Evolutionary conservation across 2,113 vertebrate species (phyloP).

Genomic region (Tautogolabrus adspersus): DNA sequence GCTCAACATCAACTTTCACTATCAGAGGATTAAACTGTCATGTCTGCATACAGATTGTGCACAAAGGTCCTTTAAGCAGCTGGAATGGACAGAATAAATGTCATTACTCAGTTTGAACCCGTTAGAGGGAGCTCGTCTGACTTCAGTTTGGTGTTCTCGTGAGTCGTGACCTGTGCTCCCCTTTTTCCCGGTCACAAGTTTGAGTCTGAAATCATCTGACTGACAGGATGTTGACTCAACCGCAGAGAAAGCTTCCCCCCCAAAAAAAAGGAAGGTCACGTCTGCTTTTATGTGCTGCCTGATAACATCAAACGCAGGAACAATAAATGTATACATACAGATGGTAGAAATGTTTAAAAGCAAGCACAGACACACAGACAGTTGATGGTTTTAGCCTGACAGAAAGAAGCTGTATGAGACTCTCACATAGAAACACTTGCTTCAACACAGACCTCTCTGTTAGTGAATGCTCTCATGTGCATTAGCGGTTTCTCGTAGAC

Average conservation of each 20-base stretch:
- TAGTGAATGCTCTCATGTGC: not conserved
- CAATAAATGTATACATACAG: not conserved
- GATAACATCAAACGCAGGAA: accelerated
- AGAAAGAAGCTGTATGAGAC: constrained; percentile 3
- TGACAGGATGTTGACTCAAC: constrained; percentile 54
- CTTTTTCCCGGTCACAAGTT: constrained; percentile 57
- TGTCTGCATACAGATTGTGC: too few species aligned
- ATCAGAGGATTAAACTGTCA: too few species aligned
- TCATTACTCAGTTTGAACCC: not conserved
- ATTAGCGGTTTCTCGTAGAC: not conserved
- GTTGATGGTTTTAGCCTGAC: not conserved
- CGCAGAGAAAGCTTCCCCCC: constrained; percentile 10
- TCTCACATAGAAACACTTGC: not conserved
- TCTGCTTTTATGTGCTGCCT: not conserved
- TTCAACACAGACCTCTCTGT: not conserved
- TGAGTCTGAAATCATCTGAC: constrained; percentile 52
- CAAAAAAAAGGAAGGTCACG: constrained; percentile 8
- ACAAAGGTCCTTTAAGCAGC: not conserved
- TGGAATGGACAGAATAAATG: not conserved
- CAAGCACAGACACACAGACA: not conserved
- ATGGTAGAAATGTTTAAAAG: not conserved
- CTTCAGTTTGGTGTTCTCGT: not conserved
- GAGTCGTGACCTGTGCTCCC: constrained; percentile 2
- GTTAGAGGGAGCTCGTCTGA: not conserved
- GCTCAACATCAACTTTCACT: too few species aligned